phyloP scores from a whole-genome alignment of 2,797 vertebrate species.

The Aeoliscus strigatus region DNA sequence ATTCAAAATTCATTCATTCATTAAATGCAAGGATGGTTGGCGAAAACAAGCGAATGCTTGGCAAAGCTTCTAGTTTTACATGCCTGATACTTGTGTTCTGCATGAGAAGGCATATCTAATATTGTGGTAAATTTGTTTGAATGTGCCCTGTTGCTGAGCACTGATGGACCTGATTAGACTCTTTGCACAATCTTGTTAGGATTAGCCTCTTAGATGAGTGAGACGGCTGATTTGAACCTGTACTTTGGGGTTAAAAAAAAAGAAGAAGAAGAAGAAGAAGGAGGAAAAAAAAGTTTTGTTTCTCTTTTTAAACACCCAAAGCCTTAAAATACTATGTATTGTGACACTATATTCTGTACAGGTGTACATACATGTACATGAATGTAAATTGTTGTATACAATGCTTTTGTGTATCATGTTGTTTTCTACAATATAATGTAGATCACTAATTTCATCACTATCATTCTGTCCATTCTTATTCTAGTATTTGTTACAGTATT shows the following conservation, averaged over 20 bases:
- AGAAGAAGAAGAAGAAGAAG: no score
- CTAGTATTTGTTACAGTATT: conserved; percentile 80
- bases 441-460: conserved; percentile 60
- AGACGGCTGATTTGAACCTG: conserved; percentile 67
- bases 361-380: conserved; percentile 75
- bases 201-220: conserved; percentile 63
- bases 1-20: conserved; percentile 23
- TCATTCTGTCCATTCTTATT: conserved; percentile 65
- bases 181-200: conserved; percentile 76
- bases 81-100: conserved; percentile 35
- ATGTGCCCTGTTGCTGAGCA: conserved; percentile 69
- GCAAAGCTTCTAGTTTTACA: conserved; percentile 42
- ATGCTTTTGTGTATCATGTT: conserved; percentile 67
- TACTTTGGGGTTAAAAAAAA: conserved; percentile 53
- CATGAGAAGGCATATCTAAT: conserved; percentile 52
- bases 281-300: conserved; percentile 42
- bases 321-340: conserved; percentile 85
- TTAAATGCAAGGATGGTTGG: conserved; percentile 30
- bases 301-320: conserved; percentile 65
- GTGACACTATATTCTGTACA: conserved; percentile 77
- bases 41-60: conserved; percentile 37
- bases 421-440: conserved; percentile 71
- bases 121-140: conserved; percentile 67
- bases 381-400: conserved; percentile 79
- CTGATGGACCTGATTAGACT: conserved; percentile 75